Conservation (phyloP, 2,113 vertebrate species). For the Lutjanus erythropterus region DNA sequence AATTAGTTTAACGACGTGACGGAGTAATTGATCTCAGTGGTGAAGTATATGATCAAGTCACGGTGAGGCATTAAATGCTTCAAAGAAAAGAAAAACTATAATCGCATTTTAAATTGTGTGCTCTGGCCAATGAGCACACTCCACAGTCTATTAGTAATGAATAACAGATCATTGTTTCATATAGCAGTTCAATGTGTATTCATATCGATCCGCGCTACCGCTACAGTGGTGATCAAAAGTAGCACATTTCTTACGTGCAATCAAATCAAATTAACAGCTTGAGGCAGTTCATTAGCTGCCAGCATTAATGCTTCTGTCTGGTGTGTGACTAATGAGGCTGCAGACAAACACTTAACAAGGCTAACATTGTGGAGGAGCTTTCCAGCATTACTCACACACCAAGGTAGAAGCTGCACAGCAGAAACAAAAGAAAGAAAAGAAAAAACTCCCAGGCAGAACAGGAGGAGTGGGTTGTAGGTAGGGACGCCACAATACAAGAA, state of each 20-base stretch:
- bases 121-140: not conserved
- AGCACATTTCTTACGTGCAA: conserved; percentile 48
- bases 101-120: not conserved
- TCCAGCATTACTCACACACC: conserved; percentile 15
- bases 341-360: conserved; percentile 60
- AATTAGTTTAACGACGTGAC: conserved; percentile 36
- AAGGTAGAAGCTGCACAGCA: not conserved
- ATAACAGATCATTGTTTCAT: not conserved
- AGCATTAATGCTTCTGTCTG: conserved; percentile 61
- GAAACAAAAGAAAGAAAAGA: not conserved
- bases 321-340: conserved; percentile 67
- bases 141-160: not conserved
- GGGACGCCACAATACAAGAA: too few relatives aligned
- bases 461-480: not conserved
- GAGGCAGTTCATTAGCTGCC: conserved; percentile 61
- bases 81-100: not conserved
- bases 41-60: not conserved
- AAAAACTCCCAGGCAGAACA: conserved; percentile 8
- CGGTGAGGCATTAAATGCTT: not conserved
- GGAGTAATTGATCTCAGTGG: not conserved
- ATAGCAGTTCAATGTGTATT: not conserved
- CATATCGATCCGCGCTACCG: not conserved
- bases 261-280: conserved; percentile 64
- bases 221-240: conserved; percentile 46
- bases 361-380: conserved; percentile 25